Evolutionary conservation across 2,888 invertebrate species (phyloP).

Genomic region (Acronicta leporina): DNA sequence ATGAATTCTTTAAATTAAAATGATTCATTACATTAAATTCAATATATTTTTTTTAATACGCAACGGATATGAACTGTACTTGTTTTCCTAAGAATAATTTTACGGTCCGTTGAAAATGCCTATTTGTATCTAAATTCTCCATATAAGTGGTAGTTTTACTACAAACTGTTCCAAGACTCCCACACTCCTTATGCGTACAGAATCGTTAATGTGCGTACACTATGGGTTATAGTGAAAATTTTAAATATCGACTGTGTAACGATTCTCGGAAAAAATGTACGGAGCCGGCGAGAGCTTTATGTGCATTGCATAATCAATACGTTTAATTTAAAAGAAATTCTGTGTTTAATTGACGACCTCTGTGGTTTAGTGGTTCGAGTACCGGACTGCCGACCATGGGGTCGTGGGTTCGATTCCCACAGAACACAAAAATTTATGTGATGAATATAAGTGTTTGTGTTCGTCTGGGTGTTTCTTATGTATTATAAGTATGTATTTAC

Average conservation of each 20-base stretch:
- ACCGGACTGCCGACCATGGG: too few relatives aligned
- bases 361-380: too few relatives aligned
- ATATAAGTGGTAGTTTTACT: constrained; percentile 55
- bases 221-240: constrained; percentile 58
- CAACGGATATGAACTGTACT: constrained; percentile 18
- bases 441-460: too few relatives aligned
- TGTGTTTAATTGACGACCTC: too few relatives aligned
- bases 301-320: constrained; percentile 35
- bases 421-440: too few relatives aligned
- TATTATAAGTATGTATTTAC: too few relatives aligned
- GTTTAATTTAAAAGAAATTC: constrained; percentile 31
- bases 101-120: constrained; percentile 36
- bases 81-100: constrained; percentile 32
- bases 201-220: constrained; percentile 61
- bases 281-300: constrained; percentile 21
- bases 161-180: constrained; percentile 58
- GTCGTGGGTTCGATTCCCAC: too few relatives aligned
- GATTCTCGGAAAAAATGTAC: constrained; percentile 50
- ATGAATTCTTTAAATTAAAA: neutral
- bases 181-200: constrained; percentile 61
- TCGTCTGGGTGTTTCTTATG: too few relatives aligned
- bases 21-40: constrained; percentile 3
- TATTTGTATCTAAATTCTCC: constrained; percentile 54
- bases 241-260: constrained; percentile 49
- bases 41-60: constrained; percentile 6